These are phyloP conservation scores for Notodonta dromedarius DNA, from an alignment of 2,888 invertebrate species.

Conservation along the genomic window DNA sequence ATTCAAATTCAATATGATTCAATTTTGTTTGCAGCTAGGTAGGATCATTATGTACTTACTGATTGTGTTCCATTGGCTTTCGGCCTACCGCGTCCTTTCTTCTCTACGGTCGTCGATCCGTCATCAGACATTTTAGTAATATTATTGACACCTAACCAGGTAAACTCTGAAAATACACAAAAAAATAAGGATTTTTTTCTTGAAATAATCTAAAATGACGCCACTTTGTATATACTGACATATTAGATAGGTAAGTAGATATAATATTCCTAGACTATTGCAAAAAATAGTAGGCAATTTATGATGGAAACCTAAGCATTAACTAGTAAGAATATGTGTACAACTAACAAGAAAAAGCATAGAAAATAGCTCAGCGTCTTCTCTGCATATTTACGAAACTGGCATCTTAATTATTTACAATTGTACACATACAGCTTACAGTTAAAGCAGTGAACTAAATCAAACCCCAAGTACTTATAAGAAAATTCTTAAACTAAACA, in stretches of 20 bases:
- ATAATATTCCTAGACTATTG: too few species aligned
- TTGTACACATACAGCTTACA: background rate
- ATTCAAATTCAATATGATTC: too few species aligned
- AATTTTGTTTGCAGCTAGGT: too few species aligned
- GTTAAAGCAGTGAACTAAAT: background rate
- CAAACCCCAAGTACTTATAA: background rate
- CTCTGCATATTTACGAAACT: background rate
- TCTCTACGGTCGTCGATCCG: conserved; percentile 79
- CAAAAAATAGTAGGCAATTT: too few species aligned
- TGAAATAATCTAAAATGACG: too few species aligned
- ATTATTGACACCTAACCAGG: conserved; percentile 42
- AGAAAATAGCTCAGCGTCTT: background rate
- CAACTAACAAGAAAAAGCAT: background rate
- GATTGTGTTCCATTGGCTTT: conserved; percentile 81
- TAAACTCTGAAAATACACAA: conserved; percentile 47
- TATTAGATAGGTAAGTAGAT: too few species aligned
- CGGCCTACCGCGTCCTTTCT: conserved; percentile 81
- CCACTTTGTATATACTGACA: too few species aligned
- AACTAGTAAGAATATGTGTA: too few species aligned
- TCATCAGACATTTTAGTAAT: conserved; percentile 79
- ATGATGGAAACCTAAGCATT: too few species aligned
- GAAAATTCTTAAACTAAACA: background rate
- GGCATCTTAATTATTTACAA: background rate
- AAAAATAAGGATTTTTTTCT: background rate
- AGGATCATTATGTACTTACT: conserved; percentile 42